These are phyloP conservation scores for Ophthalmolycus amberensis DNA, from an alignment of 2,113 vertebrate genomes.

Conservation along the genomic window DNA sequence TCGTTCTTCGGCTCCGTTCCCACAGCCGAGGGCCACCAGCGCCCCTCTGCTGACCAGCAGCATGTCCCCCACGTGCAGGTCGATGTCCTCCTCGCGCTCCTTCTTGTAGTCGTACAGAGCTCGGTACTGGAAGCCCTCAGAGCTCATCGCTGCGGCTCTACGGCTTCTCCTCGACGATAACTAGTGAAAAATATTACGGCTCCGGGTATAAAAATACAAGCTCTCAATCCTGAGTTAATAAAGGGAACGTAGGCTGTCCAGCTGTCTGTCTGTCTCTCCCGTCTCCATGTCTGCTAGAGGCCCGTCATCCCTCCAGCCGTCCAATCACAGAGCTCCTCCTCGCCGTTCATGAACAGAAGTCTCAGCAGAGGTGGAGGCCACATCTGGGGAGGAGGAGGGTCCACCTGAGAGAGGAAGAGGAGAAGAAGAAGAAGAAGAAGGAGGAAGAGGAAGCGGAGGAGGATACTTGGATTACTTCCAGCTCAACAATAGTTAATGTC, in stretches of 20 bases:
- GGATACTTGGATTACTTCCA: too few species aligned
- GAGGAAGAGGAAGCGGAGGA: neutral
- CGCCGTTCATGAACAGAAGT: constrained; percentile 67
- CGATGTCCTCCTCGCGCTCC: constrained; percentile 91
- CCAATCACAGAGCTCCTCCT: constrained; percentile 4
- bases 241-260: constrained; percentile 1
- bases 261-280: constrained; percentile 46
- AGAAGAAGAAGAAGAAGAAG: neutral
- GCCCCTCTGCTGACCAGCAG: constrained; percentile 88
- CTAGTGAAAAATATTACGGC: too few species aligned
- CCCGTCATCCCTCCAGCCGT: constrained; percentile 71
- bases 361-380: constrained; percentile 57
- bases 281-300: constrained; percentile 67
- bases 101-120: constrained; percentile 91
- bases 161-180: constrained; percentile 26
- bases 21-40: constrained; percentile 86
- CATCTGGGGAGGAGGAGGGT: constrained; percentile 62
- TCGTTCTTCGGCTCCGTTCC: constrained; percentile 84
- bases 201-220: neutral
- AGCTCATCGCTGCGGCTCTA: constrained; percentile 68
- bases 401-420: constrained; percentile 24
- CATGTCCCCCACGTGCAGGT: constrained; percentile 88
- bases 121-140: constrained; percentile 91
- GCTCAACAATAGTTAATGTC: too few species aligned
- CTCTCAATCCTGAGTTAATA: constrained; percentile 52